Evolutionary conservation across 2,113 vertebrate species (phyloP).

Genomic region (Lophotis ruficrista): DNA sequence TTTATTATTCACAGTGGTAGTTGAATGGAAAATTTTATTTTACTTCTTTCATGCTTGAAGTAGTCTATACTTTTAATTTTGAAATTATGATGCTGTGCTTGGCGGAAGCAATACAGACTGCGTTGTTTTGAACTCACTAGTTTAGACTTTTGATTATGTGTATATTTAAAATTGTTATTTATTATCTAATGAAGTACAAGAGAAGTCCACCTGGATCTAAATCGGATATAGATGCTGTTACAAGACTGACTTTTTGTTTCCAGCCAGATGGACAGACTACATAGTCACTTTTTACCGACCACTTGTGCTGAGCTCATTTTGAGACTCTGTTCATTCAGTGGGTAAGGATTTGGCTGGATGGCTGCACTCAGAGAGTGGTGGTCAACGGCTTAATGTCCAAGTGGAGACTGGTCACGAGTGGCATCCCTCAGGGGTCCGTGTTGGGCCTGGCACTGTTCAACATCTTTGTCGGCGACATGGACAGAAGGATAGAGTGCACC

Average conservation of each 20-base stretch:
- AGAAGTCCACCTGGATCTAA: background rate
- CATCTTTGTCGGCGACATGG: too few relatives aligned
- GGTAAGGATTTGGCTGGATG: too few relatives aligned
- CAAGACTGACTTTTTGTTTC: background rate
- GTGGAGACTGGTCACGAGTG: too few relatives aligned
- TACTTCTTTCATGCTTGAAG: constrained; percentile 27
- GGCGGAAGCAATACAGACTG: background rate
- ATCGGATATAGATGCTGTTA: background rate
- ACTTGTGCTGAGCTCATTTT: background rate
- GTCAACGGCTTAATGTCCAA: too few relatives aligned
- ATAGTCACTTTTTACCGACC: background rate
- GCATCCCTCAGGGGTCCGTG: too few relatives aligned
- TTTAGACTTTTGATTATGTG: background rate
- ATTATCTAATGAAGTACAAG: background rate
- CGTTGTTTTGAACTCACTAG: background rate
- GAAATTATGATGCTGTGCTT: background rate
- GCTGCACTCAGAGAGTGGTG: too few relatives aligned
- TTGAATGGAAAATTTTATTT: constrained; percentile 38
- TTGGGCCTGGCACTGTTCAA: too few relatives aligned
- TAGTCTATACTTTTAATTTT: constrained; percentile 14
- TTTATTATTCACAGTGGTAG: constrained; percentile 23
- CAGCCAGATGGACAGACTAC: background rate
- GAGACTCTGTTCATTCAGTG: background rate
- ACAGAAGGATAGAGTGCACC: too few relatives aligned
- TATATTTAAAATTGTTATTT: background rate